Percentiles rank a stretch among this genome's conserved stretches.
Conservation (phyloP, 2,888 invertebrate genomes). For the Diaprepes abbreviatus region DNA sequence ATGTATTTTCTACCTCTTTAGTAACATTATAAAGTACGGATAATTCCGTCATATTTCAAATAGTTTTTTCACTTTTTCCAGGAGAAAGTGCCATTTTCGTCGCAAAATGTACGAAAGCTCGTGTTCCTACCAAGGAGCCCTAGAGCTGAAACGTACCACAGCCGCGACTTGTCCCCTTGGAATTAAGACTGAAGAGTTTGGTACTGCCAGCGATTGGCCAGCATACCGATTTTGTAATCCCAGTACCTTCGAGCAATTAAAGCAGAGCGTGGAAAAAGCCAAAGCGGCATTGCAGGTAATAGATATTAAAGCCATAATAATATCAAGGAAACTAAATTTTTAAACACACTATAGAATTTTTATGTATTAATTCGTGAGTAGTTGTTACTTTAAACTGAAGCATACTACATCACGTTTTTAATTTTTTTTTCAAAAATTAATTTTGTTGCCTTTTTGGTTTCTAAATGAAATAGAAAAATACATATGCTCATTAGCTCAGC, state of each 20-base stretch:
- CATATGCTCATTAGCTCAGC: too few species aligned
- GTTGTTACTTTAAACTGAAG: too few species aligned
- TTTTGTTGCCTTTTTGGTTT: too few species aligned
- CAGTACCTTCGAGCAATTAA: constrained; percentile 90
- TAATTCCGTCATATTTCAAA: too few species aligned
- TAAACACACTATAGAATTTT: too few species aligned
- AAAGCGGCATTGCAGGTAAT: constrained; percentile 84
- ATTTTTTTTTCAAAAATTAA: too few species aligned
- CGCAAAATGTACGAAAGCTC: constrained; percentile 91
- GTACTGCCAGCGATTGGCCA: constrained; percentile 76
- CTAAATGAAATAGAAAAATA: too few species aligned
- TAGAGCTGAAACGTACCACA: constrained; percentile 65
- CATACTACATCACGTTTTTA: too few species aligned
- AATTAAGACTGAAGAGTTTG: constrained; percentile 67
- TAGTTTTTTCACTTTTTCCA: constrained; percentile 53
- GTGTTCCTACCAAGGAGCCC: constrained; percentile 85
- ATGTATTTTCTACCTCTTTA: too few species aligned
- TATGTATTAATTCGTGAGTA: too few species aligned
- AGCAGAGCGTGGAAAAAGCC: constrained; percentile 92
- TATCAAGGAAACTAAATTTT: too few species aligned
- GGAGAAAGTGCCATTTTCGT: constrained; percentile 64
- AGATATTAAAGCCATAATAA: not conserved
- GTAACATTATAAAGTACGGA: too few species aligned
- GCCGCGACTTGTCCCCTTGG: constrained; percentile 62
- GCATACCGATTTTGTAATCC: constrained; percentile 84